phyloP scores from a whole-genome alignment of 1,140 invertebrate genomes.

The Drosophila bocqueti region DNA sequence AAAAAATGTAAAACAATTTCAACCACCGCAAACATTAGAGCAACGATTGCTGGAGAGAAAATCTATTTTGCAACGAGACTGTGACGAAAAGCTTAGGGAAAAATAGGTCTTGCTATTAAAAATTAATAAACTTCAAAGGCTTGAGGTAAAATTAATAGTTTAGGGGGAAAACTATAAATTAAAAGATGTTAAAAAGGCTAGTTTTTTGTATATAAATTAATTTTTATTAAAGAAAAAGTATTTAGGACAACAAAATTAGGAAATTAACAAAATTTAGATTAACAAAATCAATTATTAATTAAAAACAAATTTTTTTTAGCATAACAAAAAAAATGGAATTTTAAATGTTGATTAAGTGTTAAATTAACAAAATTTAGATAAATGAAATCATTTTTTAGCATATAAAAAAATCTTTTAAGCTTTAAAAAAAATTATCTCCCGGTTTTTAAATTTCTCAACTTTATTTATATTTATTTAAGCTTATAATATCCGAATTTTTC shows the following conservation, averaged over 20 bases:
- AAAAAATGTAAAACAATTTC: slow-evolving; percentile 37
- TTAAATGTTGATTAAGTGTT: too few species aligned
- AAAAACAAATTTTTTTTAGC: too few species aligned
- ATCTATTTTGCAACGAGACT: slow-evolving; percentile 35
- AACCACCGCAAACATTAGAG: slow-evolving; percentile 38
- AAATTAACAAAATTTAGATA: too few species aligned
- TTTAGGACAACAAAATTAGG: not conserved
- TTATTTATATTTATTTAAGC: not conserved
- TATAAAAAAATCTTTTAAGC: not conserved
- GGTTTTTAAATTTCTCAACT: not conserved
- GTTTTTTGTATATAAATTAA: not conserved
- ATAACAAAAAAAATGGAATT: too few species aligned
- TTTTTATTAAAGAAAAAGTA: not conserved
- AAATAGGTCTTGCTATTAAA: not conserved
- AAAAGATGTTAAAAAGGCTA: not conserved
- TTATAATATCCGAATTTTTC: not conserved
- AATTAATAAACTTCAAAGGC: not conserved
- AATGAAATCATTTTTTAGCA: too few species aligned
- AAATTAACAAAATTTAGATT: not conserved
- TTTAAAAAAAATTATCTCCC: not conserved
- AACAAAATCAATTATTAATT: too few species aligned
- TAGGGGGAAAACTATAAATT: not conserved
- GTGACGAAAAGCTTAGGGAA: slow-evolving; percentile 34
- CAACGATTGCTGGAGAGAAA: slow-evolving; percentile 30
- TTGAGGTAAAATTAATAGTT: too few species aligned